A percentile compares a stretch with the other conserved stretches of the same genome.
Evolutionary conservation across 2,113 vertebrate genomes (phyloP).

Genomic region (Anarrhichthys ocellatus): DNA sequence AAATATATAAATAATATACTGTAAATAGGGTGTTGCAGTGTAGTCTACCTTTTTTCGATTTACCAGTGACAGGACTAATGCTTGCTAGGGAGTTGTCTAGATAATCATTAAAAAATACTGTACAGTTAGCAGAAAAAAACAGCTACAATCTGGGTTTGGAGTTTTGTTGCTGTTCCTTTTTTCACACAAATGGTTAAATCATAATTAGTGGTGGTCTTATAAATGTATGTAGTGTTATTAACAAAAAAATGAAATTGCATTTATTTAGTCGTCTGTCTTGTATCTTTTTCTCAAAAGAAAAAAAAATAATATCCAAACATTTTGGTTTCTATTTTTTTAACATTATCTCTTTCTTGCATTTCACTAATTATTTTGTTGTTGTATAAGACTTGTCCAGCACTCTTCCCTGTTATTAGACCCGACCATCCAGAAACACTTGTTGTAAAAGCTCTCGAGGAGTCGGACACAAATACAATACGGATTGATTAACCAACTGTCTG

Average conservation of each 20-base stretch:
- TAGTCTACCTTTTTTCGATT: conserved; percentile 91
- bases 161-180: conserved; percentile 85
- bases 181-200: conserved; percentile 89
- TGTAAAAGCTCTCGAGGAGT: conserved; percentile 37
- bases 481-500: conserved; percentile 30
- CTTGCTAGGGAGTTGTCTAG: conserved; percentile 90
- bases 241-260: conserved; percentile 79
- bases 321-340: conserved; percentile 74
- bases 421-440: conserved; percentile 43
- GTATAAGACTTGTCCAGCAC: conserved; percentile 37
- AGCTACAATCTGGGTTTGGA: conserved; percentile 82
- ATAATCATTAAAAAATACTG: conserved; percentile 87
- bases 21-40: conserved; percentile 98
- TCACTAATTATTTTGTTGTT: conserved; percentile 48
- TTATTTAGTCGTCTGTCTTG: conserved; percentile 80
- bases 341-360: conserved; percentile 54
- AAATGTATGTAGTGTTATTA: conserved; percentile 89
- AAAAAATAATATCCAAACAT: conserved; percentile 56
- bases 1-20: conserved; percentile 91
- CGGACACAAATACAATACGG: conserved; percentile 15
- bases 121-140: conserved; percentile 92
- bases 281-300: conserved; percentile 64
- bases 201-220: conserved; percentile 92
- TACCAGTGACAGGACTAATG: conserved; percentile 94
- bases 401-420: conserved; percentile 37